These are phyloP conservation scores for Brienomyrus longianalis DNA, from an alignment of 2,113 vertebrate genomes.

Conservation along the genomic window DNA sequence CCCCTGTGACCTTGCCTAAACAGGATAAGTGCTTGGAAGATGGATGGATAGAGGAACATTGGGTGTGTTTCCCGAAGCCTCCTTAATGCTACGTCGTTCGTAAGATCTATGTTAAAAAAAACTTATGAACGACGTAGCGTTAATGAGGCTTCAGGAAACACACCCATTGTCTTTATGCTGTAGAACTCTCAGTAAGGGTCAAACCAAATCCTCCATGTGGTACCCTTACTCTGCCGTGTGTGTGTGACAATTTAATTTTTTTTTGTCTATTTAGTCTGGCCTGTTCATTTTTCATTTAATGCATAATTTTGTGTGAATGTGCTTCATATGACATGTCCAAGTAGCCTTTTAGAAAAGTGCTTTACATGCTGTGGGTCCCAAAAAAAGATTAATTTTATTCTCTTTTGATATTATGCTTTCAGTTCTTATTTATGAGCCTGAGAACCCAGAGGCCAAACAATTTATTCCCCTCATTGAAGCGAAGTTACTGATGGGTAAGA, in stretches of 20 bases:
- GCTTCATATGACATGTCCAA: slow-evolving; percentile 14
- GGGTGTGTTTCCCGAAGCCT: too few relatives aligned
- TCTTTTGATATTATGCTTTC: slow-evolving; percentile 37
- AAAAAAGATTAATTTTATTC: slow-evolving; percentile 24
- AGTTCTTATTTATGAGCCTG: slow-evolving; percentile 74
- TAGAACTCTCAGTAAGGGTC: background rate
- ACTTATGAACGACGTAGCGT: too few relatives aligned
- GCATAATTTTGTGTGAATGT: background rate
- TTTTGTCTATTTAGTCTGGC: background rate
- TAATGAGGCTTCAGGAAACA: too few relatives aligned
- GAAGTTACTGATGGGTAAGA: slow-evolving; percentile 61
- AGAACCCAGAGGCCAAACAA: slow-evolving; percentile 66
- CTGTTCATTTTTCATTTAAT: background rate
- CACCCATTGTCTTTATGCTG: background rate
- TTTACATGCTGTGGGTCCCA: slow-evolving; percentile 3
- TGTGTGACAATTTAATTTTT: background rate
- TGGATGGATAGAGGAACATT: background rate
- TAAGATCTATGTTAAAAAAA: too few relatives aligned
- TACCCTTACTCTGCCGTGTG: background rate
- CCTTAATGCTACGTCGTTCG: too few relatives aligned
- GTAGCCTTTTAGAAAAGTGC: background rate
- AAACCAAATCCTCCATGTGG: background rate
- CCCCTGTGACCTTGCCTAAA: background rate
- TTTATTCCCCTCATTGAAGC: slow-evolving; percentile 70
- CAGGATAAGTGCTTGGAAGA: background rate